Evolutionary conservation across 2,113 vertebrate species (phyloP).

Genomic region (Dendrocopos noguchii): DNA sequence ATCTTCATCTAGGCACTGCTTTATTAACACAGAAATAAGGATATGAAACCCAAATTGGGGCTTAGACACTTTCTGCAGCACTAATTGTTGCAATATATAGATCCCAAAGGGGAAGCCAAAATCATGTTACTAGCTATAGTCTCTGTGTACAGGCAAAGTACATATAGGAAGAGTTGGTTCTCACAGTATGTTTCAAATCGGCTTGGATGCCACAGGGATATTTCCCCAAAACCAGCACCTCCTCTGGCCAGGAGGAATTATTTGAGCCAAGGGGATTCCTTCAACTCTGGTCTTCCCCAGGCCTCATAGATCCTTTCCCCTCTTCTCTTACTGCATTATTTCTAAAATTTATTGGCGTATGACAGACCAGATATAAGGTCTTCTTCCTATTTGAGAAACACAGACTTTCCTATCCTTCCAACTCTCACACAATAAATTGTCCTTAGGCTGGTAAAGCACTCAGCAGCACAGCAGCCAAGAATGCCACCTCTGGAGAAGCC

Average conservation of each 20-base stretch:
- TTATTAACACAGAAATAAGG: background rate
- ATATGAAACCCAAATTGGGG: background rate
- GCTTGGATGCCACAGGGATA: background rate
- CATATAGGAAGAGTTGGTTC: background rate
- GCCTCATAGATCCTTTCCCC: background rate
- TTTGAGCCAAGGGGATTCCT: background rate
- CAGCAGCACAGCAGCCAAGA: background rate
- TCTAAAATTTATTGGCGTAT: background rate
- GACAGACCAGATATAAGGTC: background rate
- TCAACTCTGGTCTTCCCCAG: background rate
- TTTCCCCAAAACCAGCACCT: background rate
- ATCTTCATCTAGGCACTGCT: background rate
- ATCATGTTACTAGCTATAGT: background rate
- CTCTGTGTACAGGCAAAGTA: background rate
- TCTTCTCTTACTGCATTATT: background rate
- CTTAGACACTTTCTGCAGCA: background rate
- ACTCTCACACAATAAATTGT: background rate
- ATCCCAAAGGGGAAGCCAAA: background rate
- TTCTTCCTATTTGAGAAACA: background rate
- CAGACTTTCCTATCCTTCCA: background rate
- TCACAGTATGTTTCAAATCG: background rate
- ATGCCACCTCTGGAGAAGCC: background rate
- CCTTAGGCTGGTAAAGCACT: background rate
- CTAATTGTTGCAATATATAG: background rate
- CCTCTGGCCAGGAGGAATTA: background rate